Evolutionary conservation across 2,113 vertebrate species (phyloP), one percentile per base, ranked within the genome.

Genomic region (Ciconia stormi): DNA sequence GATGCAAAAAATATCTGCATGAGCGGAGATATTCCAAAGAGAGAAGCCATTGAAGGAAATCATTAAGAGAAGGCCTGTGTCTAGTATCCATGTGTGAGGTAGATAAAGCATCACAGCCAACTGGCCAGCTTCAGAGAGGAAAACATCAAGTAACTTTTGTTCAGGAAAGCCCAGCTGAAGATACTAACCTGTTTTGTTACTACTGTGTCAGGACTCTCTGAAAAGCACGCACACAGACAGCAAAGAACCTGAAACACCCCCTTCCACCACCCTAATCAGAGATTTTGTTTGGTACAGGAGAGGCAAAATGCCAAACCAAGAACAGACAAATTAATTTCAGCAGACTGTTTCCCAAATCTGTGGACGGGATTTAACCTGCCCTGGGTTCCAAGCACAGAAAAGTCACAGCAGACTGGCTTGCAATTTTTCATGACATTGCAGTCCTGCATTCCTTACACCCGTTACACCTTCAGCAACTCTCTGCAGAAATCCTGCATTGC

Each of bases 31-130:
- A 66, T 32, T 58, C 8, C n/a, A 70, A 47, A 86, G 14, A 66
- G 2, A 85, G 17, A 58, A 56, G 16, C 22, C 30, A 42, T 2
- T 47, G 32, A 63, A 29, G 10, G 11, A 53, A 83, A 83, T 22
- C 3, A 40, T 0, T 32, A 42, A 46, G 49, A 86, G 15, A 66
- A 66, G 12, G 22, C 9, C 27, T 38, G 11, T 13, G 18, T 12
- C 0, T 0, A 40, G 1, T 42, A 46, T n/a, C 20, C 9, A 9
- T 23, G 29, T 4, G 42, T 95, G 20, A 72, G 18, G 20, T 0
- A 56, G 20, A 27, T 42, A 70, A 36, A 65, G 30, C 40, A 42
- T 6, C 27, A 55, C 2, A 56, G 30, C 23, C 30, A 72, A 20
- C 4, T 7, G 13, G 3, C 0, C 1, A 61, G 34, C 46, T 78